Evolutionary conservation across 2,888 invertebrate genomes (phyloP).

Genomic region (Prionchulus punctatus): DNA sequence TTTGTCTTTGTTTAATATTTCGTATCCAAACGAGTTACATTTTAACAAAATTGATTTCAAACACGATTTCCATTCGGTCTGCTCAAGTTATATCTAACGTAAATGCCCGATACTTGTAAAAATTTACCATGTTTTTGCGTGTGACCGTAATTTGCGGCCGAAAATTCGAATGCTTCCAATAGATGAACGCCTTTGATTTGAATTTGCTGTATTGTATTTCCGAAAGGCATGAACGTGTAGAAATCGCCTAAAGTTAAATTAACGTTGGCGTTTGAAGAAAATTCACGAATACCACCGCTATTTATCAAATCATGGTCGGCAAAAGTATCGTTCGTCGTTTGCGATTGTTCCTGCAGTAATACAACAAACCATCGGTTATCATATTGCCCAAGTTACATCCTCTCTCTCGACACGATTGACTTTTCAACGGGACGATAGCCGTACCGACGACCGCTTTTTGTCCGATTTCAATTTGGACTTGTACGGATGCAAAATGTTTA

Average conservation of each 20-base stretch:
- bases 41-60: no score
- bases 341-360: no score
- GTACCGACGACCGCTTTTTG: no score
- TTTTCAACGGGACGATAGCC: no score
- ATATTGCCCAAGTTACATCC: no score
- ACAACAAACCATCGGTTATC: no score
- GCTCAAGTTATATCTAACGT: slow-evolving; percentile 47
- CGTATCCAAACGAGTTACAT: no score
- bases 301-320: slow-evolving; percentile 58
- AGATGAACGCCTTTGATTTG: slow-evolving; percentile 51
- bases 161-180: slow-evolving; percentile 49
- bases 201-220: slow-evolving; percentile 49
- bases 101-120: slow-evolving; percentile 56
- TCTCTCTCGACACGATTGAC: no score
- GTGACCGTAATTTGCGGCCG: slow-evolving; percentile 42
- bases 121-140: slow-evolving; percentile 51
- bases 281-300: slow-evolving; percentile 55
- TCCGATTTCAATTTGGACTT: no score
- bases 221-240: slow-evolving; percentile 57
- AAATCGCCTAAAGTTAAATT: slow-evolving; percentile 58
- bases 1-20: slow-evolving; percentile 41
- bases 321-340: slow-evolving; percentile 66
- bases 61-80: slow-evolving; percentile 50
- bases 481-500: not conserved
- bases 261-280: slow-evolving; percentile 15